phyloP scores from a whole-genome alignment of 2,797 vertebrate genomes.

The Tragopan temminckii region DNA sequence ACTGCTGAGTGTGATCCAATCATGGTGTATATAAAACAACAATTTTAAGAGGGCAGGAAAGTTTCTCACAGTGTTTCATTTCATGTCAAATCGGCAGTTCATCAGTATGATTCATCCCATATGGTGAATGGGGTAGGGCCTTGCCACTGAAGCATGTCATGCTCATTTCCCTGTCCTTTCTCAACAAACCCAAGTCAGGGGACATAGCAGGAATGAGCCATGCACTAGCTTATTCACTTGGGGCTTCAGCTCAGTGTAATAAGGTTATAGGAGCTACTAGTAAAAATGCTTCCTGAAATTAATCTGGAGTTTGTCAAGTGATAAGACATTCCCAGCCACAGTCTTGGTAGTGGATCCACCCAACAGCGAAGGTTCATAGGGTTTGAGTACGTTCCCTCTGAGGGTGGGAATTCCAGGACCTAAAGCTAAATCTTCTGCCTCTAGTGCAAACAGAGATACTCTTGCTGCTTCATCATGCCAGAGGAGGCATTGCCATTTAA shows the following conservation, averaged over 20 bases:
- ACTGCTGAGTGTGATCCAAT: not conserved
- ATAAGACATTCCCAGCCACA: not conserved
- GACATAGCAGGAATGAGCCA: not conserved
- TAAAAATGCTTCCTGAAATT: not conserved
- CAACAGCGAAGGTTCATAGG: not conserved
- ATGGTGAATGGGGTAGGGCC: too few relatives aligned
- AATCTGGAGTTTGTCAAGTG: not conserved
- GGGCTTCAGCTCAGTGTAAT: not conserved
- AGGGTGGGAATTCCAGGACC: not conserved
- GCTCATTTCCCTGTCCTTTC: not conserved
- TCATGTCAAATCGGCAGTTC: not conserved
- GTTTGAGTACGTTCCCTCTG: not conserved
- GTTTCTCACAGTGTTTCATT: not conserved
- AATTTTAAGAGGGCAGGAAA: not conserved
- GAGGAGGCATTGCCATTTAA: not conserved
- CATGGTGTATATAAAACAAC: not conserved
- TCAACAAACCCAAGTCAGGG: not conserved
- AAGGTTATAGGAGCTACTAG: not conserved
- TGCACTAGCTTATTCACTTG: not conserved
- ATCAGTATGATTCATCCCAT: not conserved
- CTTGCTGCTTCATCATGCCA: not conserved
- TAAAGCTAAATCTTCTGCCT: not conserved
- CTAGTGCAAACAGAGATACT: not conserved
- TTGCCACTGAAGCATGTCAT: not conserved
- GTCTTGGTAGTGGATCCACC: not conserved